phyloP scores from a whole-genome alignment of 2,797 vertebrate genomes.

The Enteromius mattozi region DNA sequence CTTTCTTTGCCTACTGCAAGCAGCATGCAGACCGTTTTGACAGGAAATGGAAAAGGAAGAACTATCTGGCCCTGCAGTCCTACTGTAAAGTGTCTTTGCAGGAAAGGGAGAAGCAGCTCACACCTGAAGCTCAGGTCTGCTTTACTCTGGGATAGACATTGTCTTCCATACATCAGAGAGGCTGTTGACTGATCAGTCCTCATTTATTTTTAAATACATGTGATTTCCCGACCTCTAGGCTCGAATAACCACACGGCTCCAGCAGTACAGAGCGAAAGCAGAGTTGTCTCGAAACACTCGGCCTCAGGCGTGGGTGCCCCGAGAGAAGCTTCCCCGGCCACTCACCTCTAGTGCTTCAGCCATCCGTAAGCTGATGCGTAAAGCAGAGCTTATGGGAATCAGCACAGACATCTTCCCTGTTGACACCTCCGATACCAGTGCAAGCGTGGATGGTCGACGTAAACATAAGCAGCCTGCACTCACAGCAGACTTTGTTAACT shows the following conservation, averaged over 20 bases:
- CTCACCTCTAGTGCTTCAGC: constrained; percentile 97
- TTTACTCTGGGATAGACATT: not conserved
- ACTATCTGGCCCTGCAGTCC: constrained; percentile 96
- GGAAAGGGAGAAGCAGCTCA: constrained; percentile 94
- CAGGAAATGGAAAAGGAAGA: constrained; percentile 99
- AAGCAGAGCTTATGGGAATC: constrained; percentile 97
- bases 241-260: constrained; percentile 92
- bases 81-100: constrained; percentile 97
- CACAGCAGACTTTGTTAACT: constrained; percentile 97
- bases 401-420: constrained; percentile 98
- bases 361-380: constrained; percentile 96
- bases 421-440: constrained; percentile 93
- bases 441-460: constrained; percentile 93
- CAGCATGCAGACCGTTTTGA: constrained; percentile 98
- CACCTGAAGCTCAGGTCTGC: constrained; percentile 92
- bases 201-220: not conserved
- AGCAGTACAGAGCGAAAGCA: constrained; percentile 95
- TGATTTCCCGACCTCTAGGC: constrained; percentile 75
- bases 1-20: constrained; percentile 99
- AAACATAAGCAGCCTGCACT: constrained; percentile 97
- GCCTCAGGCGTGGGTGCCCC: constrained; percentile 96
- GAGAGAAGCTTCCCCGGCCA: constrained; percentile 94
- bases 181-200: not conserved
- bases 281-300: constrained; percentile 93
- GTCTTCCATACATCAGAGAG: not conserved